phyloP scores from a whole-genome alignment of 2,888 invertebrate species.

The Cryptocephalus primarius region DNA sequence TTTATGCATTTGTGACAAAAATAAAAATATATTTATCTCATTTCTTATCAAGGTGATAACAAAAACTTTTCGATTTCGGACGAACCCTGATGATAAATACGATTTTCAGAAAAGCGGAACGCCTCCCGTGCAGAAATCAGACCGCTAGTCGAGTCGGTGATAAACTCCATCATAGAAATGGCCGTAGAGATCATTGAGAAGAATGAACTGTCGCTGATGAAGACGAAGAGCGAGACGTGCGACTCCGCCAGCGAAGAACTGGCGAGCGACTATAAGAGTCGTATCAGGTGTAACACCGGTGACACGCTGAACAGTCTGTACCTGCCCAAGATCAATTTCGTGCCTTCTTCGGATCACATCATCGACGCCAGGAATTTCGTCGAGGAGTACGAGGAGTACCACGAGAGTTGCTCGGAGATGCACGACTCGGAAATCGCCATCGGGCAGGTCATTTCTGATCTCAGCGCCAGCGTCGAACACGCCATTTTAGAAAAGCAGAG shows the following conservation, averaged over 20 bases:
- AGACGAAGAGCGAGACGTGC: slow-evolving; percentile 9
- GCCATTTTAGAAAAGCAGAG: slow-evolving; percentile 18
- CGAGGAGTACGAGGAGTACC: slow-evolving; percentile 36
- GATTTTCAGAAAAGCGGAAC: neutral
- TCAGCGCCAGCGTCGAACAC: slow-evolving; percentile 20
- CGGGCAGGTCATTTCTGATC: slow-evolving; percentile 20
- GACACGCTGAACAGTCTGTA: slow-evolving; percentile 25
- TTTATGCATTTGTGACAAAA: too few relatives aligned
- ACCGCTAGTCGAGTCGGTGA: slow-evolving; percentile 22
- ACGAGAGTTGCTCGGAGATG: slow-evolving; percentile 34
- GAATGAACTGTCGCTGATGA: slow-evolving; percentile 20
- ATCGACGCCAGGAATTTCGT: slow-evolving; percentile 34
- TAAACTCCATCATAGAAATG: slow-evolving; percentile 29
- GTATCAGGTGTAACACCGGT: slow-evolving; percentile 25
- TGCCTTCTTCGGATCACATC: slow-evolving; percentile 26
- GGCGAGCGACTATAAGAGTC: slow-evolving; percentile 15
- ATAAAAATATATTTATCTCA: too few relatives aligned
- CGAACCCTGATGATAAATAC: neutral
- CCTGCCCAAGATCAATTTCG: slow-evolving; percentile 26
- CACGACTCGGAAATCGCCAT: slow-evolving; percentile 27
- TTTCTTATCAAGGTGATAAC: too few relatives aligned
- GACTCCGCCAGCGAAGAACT: slow-evolving; percentile 5
- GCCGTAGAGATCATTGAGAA: slow-evolving; percentile 26
- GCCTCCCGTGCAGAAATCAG: slow-evolving; percentile 17
- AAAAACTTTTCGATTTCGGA: neutral